These are phyloP conservation scores for Apamea anceps DNA, from an alignment of 2,888 invertebrate species.

Conservation along the genomic window DNA sequence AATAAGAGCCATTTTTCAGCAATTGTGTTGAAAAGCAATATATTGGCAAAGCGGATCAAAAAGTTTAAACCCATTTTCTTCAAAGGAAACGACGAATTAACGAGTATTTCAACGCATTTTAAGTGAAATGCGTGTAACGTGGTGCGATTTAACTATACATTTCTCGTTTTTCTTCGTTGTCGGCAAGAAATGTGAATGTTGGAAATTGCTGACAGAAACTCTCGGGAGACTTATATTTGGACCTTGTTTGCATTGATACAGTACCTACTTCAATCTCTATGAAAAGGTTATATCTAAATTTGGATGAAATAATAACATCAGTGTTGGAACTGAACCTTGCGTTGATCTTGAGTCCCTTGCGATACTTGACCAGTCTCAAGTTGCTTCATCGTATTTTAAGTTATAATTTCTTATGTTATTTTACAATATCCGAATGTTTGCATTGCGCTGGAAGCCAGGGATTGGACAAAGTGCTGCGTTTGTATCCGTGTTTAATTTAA, in stretches of 20 bases:
- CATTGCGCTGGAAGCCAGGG: not conserved
- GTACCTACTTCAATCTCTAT: not conserved
- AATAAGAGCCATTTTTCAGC: not conserved
- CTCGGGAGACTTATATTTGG: not conserved
- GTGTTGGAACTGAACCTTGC: not conserved
- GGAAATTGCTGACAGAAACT: not conserved
- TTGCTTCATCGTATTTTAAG: not conserved
- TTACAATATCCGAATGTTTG: not conserved
- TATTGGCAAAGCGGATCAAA: not conserved
- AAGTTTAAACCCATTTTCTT: not conserved
- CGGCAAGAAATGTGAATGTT: not conserved
- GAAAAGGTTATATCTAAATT: not conserved
- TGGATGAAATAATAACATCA: constrained; percentile 7
- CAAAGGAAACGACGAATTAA: not conserved
- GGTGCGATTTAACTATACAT: not conserved
- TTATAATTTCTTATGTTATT: not conserved
- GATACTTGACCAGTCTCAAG: constrained; percentile 18
- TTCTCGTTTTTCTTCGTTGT: not conserved
- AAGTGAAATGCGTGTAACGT: not conserved
- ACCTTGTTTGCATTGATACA: constrained; percentile 5
- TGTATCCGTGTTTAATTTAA: constrained; percentile 1
- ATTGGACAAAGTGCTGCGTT: not conserved
- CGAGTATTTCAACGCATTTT: not conserved
- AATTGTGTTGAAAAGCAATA: not conserved
- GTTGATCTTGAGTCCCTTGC: not conserved